phyloP scores from a whole-genome alignment of 53 echinoderm and acorn worm genomes.

The Hippasteria phrygiana region DNA sequence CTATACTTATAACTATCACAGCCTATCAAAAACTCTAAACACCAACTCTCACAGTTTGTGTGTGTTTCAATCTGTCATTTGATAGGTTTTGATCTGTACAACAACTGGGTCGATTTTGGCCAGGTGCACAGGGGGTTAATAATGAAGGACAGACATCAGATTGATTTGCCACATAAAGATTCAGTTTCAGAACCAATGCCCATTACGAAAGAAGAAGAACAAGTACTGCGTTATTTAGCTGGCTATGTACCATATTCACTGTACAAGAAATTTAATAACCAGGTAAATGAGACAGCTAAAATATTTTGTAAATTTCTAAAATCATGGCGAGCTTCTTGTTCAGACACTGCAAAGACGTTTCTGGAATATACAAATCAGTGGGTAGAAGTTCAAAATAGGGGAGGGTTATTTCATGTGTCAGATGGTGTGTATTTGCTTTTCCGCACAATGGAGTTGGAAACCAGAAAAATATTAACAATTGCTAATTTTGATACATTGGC shows the following conservation, averaged over 20 bases:
- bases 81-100: no score
- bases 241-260: constrained; percentile 1
- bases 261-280: neutral
- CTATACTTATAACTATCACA: no score
- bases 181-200: neutral
- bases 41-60: no score
- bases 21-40: no score
- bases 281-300: neutral
- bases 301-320: constrained; percentile 22
- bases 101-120: no score
- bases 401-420: no score
- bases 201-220: neutral
- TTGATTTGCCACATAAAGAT: neutral
- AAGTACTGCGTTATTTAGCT: constrained; percentile 10
- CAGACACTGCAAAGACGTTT: neutral
- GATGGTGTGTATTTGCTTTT: no score
- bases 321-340: constrained; percentile 1
- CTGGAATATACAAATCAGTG: no score
- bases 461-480: neutral
- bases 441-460: constrained; percentile 1
- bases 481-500: constrained; percentile 8
- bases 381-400: no score
- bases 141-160: neutral
- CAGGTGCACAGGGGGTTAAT: no score
- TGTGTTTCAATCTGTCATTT: no score